phyloP scores from a whole-genome alignment of 1,140 invertebrate genomes.

The Cydia strobilella region DNA sequence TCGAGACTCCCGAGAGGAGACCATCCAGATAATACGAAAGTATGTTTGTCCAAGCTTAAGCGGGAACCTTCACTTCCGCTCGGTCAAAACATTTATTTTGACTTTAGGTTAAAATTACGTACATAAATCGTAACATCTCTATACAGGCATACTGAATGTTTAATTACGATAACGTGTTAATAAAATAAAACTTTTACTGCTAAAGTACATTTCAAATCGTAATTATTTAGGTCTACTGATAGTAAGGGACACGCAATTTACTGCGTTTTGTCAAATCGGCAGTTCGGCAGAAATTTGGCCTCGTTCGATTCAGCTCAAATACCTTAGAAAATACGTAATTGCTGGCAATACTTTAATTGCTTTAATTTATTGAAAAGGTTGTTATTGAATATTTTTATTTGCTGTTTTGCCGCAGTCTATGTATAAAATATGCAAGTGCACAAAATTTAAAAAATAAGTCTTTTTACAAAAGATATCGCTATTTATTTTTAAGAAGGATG shows the following conservation, averaged over 20 bases:
- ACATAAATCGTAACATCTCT: no score
- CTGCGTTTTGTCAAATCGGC: neutral
- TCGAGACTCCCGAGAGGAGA: no score
- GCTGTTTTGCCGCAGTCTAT: neutral
- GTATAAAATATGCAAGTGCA: neutral
- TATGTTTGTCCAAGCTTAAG: no score
- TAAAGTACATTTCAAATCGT: neutral
- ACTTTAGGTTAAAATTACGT: neutral
- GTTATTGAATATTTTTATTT: neutral
- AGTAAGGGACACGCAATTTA: neutral
- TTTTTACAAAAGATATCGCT: no score
- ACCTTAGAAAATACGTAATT: neutral
- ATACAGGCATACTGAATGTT: no score
- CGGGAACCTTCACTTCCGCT: no score
- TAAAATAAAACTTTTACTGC: neutral
- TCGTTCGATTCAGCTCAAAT: neutral
- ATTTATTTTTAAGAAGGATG: no score
- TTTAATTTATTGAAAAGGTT: neutral
- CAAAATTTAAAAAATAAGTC: neutral
- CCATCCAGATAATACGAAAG: no score
- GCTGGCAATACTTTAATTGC: neutral
- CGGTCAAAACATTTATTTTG: no score
- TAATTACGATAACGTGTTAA: no score
- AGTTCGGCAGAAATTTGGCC: slow-evolving; percentile 3
- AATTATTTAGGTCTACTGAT: neutral